These are phyloP conservation scores for Alloscopus bannaensis DNA, from an alignment of 2,888 invertebrate genomes.

Conservation along the genomic window DNA sequence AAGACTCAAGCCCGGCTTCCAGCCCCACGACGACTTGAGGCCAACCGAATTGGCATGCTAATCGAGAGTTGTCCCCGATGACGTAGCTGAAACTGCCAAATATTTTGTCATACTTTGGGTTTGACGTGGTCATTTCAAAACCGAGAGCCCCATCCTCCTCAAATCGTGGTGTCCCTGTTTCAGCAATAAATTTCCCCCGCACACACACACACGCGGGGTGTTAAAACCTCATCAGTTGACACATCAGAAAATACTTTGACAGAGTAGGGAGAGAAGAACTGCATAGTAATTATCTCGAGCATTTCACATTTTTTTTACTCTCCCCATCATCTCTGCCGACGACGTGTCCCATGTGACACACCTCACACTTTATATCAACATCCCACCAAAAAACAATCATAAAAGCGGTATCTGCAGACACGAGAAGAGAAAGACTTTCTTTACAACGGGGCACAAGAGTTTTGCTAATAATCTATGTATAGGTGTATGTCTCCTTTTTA, in stretches of 20 bases:
- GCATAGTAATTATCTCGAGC: conserved; percentile 35
- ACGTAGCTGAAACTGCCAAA: conserved; percentile 73
- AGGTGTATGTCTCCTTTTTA: too few relatives aligned
- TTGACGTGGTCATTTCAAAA: conserved; percentile 72
- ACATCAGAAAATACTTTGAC: conserved; percentile 21
- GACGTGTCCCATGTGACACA: not conserved
- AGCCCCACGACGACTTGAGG: conserved; percentile 71
- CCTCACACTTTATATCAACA: not conserved
- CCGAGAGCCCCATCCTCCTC: conserved; percentile 72
- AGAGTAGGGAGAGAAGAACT: conserved; percentile 29
- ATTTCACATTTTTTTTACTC: not conserved
- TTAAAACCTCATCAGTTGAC: conserved; percentile 19
- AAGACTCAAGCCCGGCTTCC: conserved; percentile 70
- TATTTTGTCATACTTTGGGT: conserved; percentile 73
- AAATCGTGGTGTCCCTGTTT: conserved; percentile 71
- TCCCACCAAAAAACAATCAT: too few relatives aligned
- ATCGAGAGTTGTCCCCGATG: conserved; percentile 71
- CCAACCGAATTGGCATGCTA: conserved; percentile 73
- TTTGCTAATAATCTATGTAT: too few relatives aligned
- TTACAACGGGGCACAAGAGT: too few relatives aligned
- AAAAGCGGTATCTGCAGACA: too few relatives aligned
- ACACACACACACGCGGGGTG: too few relatives aligned
- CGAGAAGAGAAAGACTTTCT: too few relatives aligned
- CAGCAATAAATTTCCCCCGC: conserved; percentile 33
- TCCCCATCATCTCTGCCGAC: not conserved